phyloP scores from a whole-genome alignment of 1,140 invertebrate species.

The Neotoxoptera formosana region DNA sequence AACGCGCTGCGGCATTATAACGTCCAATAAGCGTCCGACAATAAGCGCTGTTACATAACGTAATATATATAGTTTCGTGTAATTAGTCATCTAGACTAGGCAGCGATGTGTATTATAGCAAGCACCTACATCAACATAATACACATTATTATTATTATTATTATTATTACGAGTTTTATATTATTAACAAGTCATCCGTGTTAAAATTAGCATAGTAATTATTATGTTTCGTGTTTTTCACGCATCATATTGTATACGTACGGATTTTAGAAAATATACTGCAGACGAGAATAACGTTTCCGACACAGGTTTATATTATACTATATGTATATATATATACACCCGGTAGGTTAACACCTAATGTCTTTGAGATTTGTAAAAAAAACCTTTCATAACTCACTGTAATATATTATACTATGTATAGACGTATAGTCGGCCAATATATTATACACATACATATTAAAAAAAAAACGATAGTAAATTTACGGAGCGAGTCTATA shows the following conservation, averaged over 20 bases:
- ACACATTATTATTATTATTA: background rate
- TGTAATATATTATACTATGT: background rate
- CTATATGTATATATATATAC: no score
- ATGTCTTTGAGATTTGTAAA: background rate
- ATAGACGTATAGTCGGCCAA: background rate
- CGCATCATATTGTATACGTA: background rate
- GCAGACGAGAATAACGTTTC: background rate
- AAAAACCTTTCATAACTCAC: no score
- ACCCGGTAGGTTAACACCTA: background rate
- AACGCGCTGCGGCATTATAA: no score
- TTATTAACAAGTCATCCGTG: background rate
- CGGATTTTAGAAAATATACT: background rate
- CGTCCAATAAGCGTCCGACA: background rate
- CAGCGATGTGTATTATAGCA: no score
- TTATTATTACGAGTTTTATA: background rate
- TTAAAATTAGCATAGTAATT: constrained; percentile 15
- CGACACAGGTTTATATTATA: background rate
- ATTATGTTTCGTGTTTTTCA: background rate
- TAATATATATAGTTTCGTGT: background rate
- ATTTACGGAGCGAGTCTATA: no score
- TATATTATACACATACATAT: background rate
- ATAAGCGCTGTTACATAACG: no score
- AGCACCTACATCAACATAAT: background rate
- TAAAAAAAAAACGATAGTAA: no score
- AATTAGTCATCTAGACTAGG: no score